phyloP scores from a whole-genome alignment of 2,888 invertebrate genomes.

The Dicyrtoma fusca region DNA sequence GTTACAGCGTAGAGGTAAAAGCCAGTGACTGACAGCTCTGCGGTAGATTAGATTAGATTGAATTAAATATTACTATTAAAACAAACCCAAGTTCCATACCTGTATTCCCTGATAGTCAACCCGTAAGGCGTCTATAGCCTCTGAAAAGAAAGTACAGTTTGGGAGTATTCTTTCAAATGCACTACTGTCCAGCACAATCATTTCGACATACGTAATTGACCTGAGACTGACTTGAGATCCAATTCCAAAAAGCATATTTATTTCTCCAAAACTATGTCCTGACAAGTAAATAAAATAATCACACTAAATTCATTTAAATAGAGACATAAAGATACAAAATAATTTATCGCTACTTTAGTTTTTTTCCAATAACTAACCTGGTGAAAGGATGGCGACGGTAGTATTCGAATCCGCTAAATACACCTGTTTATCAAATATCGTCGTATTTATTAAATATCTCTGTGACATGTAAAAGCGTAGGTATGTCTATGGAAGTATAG shows the following conservation, averaged over 20 bases:
- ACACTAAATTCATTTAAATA: no score
- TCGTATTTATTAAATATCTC: no score
- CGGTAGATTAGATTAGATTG: no score
- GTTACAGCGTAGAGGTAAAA: no score
- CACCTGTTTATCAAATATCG: conserved; percentile 10
- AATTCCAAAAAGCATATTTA: conserved; percentile 35
- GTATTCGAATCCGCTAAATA: conserved; percentile 25
- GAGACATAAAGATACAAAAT: no score
- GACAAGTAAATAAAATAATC: no score
- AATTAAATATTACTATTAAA: no score
- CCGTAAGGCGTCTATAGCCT: conserved; percentile 24
- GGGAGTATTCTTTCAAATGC: conserved; percentile 38
- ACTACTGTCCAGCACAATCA: conserved; percentile 33
- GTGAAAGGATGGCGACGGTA: neutral
- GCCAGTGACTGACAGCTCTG: no score
- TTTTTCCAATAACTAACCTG: no score
- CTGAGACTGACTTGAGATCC: conserved; percentile 34
- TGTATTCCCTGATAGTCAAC: neutral
- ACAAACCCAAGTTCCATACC: no score
- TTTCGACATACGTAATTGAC: conserved; percentile 39
- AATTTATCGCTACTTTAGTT: no score
- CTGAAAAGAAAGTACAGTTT: conserved; percentile 19
- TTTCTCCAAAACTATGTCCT: conserved; percentile 44
- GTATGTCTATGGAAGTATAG: neutral
- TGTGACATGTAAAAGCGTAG: no score